Conservation (phyloP, 1,140 invertebrate genomes). For the Ladona fulva region DNA sequence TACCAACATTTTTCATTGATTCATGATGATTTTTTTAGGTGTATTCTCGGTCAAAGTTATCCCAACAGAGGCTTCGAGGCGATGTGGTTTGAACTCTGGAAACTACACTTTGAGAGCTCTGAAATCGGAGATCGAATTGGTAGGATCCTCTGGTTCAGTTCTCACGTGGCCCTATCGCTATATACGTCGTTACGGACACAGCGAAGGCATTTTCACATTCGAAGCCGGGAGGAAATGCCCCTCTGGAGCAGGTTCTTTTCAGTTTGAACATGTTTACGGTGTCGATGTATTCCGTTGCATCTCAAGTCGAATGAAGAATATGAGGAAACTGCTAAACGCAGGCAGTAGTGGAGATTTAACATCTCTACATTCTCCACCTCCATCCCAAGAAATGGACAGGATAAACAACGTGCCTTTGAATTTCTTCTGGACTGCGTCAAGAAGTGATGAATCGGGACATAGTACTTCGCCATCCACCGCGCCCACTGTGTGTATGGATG, state of each 20-base stretch:
- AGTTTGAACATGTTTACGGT: slow-evolving; percentile 64
- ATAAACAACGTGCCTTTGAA: background rate
- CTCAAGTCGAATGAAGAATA: slow-evolving; percentile 69
- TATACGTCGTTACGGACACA: slow-evolving; percentile 74
- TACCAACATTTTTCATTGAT: background rate
- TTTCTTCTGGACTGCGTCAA: background rate
- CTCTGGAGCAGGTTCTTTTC: slow-evolving; percentile 76
- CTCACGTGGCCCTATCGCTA: slow-evolving; percentile 81
- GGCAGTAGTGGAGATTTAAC: slow-evolving; percentile 40
- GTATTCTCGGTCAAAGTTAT: slow-evolving; percentile 68
- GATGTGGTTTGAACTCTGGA: slow-evolving; percentile 59
- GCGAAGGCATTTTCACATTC: slow-evolving; percentile 73
- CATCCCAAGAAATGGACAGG: background rate
- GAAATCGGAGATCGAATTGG: slow-evolving; percentile 59
- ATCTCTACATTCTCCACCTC: background rate
- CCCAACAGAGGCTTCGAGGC: slow-evolving; percentile 63
- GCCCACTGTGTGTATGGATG: slow-evolving; percentile 46
- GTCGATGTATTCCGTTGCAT: slow-evolving; percentile 69
- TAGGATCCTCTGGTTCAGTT: slow-evolving; percentile 52
- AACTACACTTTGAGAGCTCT: slow-evolving; percentile 65
- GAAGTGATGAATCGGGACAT: slow-evolving; percentile 38
- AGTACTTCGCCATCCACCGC: slow-evolving; percentile 11
- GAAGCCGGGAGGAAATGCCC: slow-evolving; percentile 83
- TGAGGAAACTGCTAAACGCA: slow-evolving; percentile 66
- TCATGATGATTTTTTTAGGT: slow-evolving; percentile 28